Evolutionary conservation across 2,888 invertebrate genomes (phyloP).

Genomic region (Orthonychiurus folsomi): DNA sequence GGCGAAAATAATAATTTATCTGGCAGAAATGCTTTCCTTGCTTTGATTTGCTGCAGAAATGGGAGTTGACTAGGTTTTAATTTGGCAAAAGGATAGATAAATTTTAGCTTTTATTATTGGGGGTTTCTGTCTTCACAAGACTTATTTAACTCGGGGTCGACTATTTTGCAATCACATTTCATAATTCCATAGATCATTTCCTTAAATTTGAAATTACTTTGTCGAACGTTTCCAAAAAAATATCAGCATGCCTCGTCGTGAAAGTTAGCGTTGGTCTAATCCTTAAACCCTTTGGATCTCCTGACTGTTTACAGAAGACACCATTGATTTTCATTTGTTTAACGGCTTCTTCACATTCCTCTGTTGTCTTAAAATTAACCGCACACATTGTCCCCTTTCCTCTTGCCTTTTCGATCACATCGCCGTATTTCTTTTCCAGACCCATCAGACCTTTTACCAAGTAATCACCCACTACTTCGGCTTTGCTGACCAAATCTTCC

Average conservation of each 20-base stretch:
- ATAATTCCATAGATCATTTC: too few species aligned
- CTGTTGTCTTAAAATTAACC: not conserved
- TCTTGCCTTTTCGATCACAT: not conserved
- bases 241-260: not conserved
- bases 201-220: too few species aligned
- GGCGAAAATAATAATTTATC: too few species aligned
- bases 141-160: too few species aligned
- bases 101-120: too few species aligned
- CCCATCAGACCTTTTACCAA: not conserved
- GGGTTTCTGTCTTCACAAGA: too few species aligned
- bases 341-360: not conserved
- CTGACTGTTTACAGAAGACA: not conserved
- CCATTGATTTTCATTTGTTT: not conserved
- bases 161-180: too few species aligned
- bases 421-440: not conserved
- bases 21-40: too few species aligned
- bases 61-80: too few species aligned
- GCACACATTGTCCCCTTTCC: conserved; percentile 3
- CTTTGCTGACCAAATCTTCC: not conserved
- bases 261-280: not conserved
- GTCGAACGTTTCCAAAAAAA: not conserved
- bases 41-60: too few species aligned
- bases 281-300: not conserved
- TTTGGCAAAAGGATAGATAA: too few species aligned
- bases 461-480: conserved; percentile 2